Conservation (phyloP, 2,113 vertebrate genomes). For the Pseudorectes ferrugineus region DNA sequence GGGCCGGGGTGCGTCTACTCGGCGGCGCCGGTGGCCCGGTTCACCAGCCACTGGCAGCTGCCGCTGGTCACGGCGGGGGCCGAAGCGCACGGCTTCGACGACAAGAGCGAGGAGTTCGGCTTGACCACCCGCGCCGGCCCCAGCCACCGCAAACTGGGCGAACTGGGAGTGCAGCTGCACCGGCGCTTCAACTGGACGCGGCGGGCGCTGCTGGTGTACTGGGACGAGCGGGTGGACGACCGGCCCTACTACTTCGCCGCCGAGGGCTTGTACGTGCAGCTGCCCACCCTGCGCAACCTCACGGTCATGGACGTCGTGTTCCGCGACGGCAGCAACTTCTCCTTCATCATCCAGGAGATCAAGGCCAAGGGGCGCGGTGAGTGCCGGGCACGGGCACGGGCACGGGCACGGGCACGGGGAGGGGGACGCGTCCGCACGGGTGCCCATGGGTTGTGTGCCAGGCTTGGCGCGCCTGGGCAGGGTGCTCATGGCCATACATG, state of each 20-base stretch:
- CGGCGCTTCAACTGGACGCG: constrained; percentile 82
- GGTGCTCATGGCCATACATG: not conserved
- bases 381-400: not conserved
- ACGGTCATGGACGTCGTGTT: constrained; percentile 75
- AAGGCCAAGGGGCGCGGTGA: constrained; percentile 76
- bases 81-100: constrained; percentile 80
- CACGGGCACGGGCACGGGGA: not conserved
- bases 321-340: constrained; percentile 63
- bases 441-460: not conserved
- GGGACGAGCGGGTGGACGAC: constrained; percentile 71
- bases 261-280: constrained; percentile 82
- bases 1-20: constrained; percentile 90
- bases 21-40: constrained; percentile 83
- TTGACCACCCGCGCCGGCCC: constrained; percentile 87
- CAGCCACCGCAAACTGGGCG: constrained; percentile 87
- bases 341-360: constrained; percentile 75
- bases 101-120: constrained; percentile 62
- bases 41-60: constrained; percentile 86
- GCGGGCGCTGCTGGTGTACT: constrained; percentile 82
- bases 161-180: constrained; percentile 80
- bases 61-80: constrained; percentile 89
- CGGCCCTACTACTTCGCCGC: constrained; percentile 84
- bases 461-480: not conserved
- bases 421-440: not conserved
- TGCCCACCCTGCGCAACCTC: constrained; percentile 74